Conservation (phyloP, 2,888 invertebrate genomes). For the Spisula solida region DNA sequence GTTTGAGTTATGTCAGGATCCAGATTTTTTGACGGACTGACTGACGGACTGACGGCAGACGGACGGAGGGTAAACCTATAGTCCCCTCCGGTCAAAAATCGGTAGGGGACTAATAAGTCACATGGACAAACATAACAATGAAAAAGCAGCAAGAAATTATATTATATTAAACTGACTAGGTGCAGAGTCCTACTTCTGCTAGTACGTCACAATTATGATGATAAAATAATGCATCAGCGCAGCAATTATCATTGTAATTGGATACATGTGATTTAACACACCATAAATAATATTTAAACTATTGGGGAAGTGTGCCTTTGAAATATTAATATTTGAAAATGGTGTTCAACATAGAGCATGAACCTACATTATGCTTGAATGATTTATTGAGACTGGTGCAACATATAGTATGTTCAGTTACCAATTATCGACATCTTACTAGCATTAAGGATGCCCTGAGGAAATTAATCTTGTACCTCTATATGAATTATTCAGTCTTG, state of each 20-base stretch:
- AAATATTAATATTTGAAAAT: not conserved
- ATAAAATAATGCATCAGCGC: not conserved
- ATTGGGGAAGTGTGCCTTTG: not conserved
- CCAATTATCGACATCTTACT: not conserved
- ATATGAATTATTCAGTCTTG: conserved; percentile 3
- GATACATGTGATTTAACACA: not conserved
- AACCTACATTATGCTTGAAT: not conserved
- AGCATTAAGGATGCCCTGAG: not conserved
- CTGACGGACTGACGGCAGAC: too few relatives aligned
- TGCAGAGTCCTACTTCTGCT: too few relatives aligned
- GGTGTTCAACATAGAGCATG: not conserved
- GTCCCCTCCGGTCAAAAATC: too few relatives aligned
- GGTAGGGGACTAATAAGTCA: too few relatives aligned
- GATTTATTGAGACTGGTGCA: not conserved
- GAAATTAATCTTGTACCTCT: not conserved
- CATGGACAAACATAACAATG: too few relatives aligned
- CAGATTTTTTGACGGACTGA: too few relatives aligned
- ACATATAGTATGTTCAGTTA: not conserved
- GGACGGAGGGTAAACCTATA: too few relatives aligned
- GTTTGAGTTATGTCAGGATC: too few relatives aligned
- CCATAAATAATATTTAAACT: not conserved
- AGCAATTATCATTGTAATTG: not conserved
- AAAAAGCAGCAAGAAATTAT: too few relatives aligned
- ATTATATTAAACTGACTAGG: too few relatives aligned
- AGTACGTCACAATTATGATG: not conserved